Conservation (phyloP, 1,140 invertebrate species). For the Anthonomus grandis region DNA sequence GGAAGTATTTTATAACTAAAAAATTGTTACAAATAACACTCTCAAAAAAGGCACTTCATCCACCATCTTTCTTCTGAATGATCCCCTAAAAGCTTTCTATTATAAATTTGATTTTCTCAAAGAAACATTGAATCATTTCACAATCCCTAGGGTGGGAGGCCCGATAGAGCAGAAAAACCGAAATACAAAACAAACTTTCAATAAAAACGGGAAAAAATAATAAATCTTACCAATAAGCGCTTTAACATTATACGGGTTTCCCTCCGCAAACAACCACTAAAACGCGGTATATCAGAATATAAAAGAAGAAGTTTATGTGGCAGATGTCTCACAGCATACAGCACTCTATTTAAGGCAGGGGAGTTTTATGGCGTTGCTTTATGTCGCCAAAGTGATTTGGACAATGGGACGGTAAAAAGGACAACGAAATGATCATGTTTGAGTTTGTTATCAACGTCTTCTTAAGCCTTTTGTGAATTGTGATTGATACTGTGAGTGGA, state of each 20-base stretch:
- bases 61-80: not conserved
- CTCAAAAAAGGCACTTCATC: no score
- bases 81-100: not conserved
- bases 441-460: slow-evolving; percentile 18
- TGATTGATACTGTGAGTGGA: no score
- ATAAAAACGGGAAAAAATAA: slow-evolving; percentile 21
- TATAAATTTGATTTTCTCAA: not conserved
- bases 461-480: slow-evolving; percentile 5
- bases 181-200: slow-evolving; percentile 22
- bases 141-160: not conserved
- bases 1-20: no score
- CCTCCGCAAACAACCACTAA: slow-evolving; percentile 16
- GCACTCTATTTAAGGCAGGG: slow-evolving; percentile 19
- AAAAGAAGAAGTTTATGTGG: slow-evolving; percentile 22
- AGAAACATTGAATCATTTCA: not conserved
- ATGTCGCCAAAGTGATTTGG: slow-evolving; percentile 19
- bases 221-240: slow-evolving; percentile 18
- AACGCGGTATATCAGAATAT: slow-evolving; percentile 9
- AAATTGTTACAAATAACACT: no score
- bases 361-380: slow-evolving; percentile 10
- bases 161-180: not conserved
- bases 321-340: slow-evolving; percentile 21
- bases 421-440: slow-evolving; percentile 24
- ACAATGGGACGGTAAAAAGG: slow-evolving; percentile 21
- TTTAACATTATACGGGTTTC: slow-evolving; percentile 11